Evolutionary conservation across 1,140 invertebrate species (phyloP).

Genomic region (Phymorhynchus buccinoides): DNA sequence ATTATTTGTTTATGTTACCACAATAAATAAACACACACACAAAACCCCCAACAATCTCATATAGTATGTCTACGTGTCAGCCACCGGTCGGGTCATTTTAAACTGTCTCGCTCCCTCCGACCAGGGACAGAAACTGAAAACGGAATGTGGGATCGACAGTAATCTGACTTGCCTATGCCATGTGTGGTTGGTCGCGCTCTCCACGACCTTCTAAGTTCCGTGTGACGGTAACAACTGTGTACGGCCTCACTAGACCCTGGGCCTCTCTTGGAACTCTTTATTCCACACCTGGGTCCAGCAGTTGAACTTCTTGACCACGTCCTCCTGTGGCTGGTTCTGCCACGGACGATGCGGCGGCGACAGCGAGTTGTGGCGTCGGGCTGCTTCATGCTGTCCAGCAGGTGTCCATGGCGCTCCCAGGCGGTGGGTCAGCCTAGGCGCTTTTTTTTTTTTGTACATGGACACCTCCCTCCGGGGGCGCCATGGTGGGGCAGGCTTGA

Average conservation of each 20-base stretch:
- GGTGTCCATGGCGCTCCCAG: conserved; percentile 67
- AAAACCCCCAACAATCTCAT: too few species aligned
- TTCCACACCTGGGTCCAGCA: conserved; percentile 60
- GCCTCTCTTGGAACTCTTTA: conserved; percentile 51
- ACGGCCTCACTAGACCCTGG: not conserved
- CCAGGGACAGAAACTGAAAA: too few species aligned
- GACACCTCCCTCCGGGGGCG: conserved; percentile 30
- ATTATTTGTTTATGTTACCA: too few species aligned
- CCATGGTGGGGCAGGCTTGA: not conserved
- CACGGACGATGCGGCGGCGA: conserved; percentile 49
- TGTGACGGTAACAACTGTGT: too few species aligned
- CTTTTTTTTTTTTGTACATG: conserved; percentile 48
- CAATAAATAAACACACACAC: too few species aligned
- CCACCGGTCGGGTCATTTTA: too few species aligned
- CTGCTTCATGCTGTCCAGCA: conserved; percentile 59
- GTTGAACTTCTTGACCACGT: conserved; percentile 57
- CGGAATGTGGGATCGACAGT: too few species aligned
- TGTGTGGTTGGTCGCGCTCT: too few species aligned
- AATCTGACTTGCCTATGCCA: too few species aligned
- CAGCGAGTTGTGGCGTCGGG: conserved; percentile 43
- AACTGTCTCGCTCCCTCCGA: too few species aligned
- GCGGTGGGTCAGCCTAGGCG: conserved; percentile 57
- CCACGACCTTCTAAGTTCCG: too few species aligned
- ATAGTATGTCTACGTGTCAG: too few species aligned
- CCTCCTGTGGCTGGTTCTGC: conserved; percentile 20